Evolutionary conservation across 1,140 invertebrate species (phyloP), one percentile per base, ranked within the genome.

Genomic region (Telenomus remus): DNA sequence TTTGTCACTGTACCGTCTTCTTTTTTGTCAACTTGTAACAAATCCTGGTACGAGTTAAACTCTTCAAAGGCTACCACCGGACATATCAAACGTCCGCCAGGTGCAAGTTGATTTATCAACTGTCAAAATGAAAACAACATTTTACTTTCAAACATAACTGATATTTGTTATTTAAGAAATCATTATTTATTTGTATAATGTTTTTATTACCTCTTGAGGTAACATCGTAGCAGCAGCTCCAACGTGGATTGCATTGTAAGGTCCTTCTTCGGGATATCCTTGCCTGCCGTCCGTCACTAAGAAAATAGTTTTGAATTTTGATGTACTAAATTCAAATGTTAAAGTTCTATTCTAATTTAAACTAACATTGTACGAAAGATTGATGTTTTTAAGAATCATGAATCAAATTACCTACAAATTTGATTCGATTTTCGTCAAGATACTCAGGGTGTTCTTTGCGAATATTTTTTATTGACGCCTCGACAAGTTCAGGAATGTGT

Each of bases 231-330:
- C 86, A 8, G 86, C 86, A 50, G 86, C 86, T 56, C 86, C 86
- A 60, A 94, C 93, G 84, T 94, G 93, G 78, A 94, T 94, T 34
- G 92, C 93, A 86, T 94, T 90, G 86, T 90, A 94, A 9, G 93
- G 93, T 4, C 87, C 91, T 39, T 90, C 89, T 42, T 82, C 81
- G 15, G 80, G 27, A 77, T 90, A 90, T 54, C 93, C 93, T 56
- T 88, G 75, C 78, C 93, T 87, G 13, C 93, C 93, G 85, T 94
- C 93, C 59, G 91, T 92, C 73, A 90, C 90, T 91, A 81, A 74
- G 68, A 27, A 27, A 27, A 27, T n/a, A n/a, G n/a, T n/a, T n/a
- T n/a, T n/a, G n/a, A n/a, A n/a, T n/a, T n/a, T n/a, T n/a, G n/a
- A n/a, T n/a, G n/a, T n/a, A n/a, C n/a, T n/a, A n/a, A n/a, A n/a